Percentiles rank a stretch among this genome's conserved stretches.
Evolutionary conservation across 2,797 vertebrate species (phyloP).

Genomic region (Setipinna tenuifilis): DNA sequence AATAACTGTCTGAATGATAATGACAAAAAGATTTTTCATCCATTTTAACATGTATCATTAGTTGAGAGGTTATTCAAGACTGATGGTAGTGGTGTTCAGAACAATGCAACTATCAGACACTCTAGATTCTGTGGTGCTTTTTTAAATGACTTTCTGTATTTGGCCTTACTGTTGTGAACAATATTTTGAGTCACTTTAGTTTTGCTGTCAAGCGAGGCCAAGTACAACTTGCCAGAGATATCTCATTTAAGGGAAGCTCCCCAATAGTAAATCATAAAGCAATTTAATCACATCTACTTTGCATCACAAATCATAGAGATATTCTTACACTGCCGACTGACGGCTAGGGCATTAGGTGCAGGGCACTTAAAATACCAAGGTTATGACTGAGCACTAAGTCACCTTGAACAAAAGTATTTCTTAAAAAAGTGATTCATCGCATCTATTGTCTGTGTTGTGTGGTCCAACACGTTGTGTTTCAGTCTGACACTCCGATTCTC

Average conservation of each 20-base stretch:
- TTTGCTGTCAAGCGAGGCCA: background rate
- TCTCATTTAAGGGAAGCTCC: background rate
- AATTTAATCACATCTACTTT: background rate
- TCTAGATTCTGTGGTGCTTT: background rate
- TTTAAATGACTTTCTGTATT: background rate
- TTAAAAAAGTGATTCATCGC: background rate
- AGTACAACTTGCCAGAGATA: background rate
- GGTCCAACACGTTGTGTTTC: background rate
- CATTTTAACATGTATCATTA: background rate
- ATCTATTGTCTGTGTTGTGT: background rate
- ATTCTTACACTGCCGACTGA: background rate
- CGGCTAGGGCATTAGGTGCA: background rate
- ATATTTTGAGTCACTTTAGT: background rate
- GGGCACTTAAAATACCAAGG: background rate
- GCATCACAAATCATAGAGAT: background rate
- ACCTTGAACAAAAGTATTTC: background rate
- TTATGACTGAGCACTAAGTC: background rate
- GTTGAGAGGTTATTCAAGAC: constrained; percentile 20
- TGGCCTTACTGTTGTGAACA: background rate
- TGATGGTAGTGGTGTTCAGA: background rate
- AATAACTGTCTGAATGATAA: constrained; percentile 23
- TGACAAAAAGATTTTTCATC: background rate
- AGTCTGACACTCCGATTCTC: background rate
- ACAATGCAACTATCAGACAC: background rate
- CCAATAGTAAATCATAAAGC: background rate